Percentiles rank a stretch among this genome's conserved stretches.
Conservation (phyloP, 1,140 invertebrate genomes). For the Acromyrmex echinatior region DNA sequence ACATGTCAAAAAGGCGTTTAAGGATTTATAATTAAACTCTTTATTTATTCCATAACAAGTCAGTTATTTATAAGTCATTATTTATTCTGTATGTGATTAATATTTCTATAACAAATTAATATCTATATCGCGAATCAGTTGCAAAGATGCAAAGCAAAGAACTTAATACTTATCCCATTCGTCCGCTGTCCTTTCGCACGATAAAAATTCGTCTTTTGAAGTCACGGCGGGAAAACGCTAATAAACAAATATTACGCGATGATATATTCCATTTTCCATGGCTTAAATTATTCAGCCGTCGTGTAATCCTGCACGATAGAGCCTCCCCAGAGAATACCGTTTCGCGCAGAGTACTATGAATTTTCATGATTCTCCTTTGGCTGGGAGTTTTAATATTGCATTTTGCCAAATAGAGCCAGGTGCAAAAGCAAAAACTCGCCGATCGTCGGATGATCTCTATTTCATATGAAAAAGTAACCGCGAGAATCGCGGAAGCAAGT, state of each 20-base stretch:
- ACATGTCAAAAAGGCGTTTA: too few species aligned
- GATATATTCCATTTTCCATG: conserved; percentile 61
- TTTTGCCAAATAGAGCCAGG: conserved; percentile 47
- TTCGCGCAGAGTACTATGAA: conserved; percentile 60
- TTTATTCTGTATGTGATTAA: background rate
- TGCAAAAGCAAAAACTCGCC: conserved; percentile 2
- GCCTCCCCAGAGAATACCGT: conserved; percentile 43
- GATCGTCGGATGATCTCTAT: background rate
- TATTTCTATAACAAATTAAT: background rate
- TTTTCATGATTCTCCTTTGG: conserved; percentile 54
- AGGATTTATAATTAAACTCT: background rate
- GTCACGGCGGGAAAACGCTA: conserved; percentile 24
- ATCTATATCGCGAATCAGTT: background rate
- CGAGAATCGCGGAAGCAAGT: background rate
- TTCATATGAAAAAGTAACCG: background rate
- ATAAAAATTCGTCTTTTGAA: conserved; percentile 40
- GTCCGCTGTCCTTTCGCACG: background rate
- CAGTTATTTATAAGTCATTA: background rate
- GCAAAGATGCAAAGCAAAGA: background rate
- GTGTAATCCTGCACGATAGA: conserved; percentile 47
- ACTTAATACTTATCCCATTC: conserved; percentile 5
- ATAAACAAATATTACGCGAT: conserved; percentile 62
- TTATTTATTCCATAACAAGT: background rate
- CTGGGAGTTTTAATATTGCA: conserved; percentile 54
- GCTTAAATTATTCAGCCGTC: conserved; percentile 54